phyloP scores from a whole-genome alignment of 2,113 vertebrate species.

The Silurus meridionalis region DNA sequence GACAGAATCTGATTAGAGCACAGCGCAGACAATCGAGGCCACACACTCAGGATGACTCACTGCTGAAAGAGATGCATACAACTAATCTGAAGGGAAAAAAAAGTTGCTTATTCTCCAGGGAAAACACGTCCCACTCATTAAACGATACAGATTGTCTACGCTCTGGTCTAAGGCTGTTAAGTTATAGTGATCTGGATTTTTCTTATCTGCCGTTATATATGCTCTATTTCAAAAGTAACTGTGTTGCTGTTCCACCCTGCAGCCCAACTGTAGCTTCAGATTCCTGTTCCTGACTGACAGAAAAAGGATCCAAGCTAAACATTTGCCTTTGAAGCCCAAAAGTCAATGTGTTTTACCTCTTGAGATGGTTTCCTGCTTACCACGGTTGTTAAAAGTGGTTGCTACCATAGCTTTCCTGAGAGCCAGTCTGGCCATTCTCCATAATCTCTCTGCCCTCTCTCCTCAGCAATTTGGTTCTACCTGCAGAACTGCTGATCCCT shows the following conservation, averaged over 20 bases:
- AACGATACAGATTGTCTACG: conserved; percentile 8
- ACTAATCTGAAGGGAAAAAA: neutral
- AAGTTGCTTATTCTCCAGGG: conserved; percentile 12
- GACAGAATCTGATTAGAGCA: conserved; percentile 28
- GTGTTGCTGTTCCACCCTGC: neutral
- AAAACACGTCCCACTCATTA: conserved; percentile 21
- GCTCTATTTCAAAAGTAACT: neutral
- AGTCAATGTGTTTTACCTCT: neutral
- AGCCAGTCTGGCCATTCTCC: neutral
- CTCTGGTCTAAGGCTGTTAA: neutral
- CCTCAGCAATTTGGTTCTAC: neutral
- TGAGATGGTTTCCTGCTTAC: neutral
- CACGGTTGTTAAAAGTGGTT: neutral
- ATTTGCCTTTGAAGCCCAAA: neutral
- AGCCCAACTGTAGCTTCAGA: neutral
- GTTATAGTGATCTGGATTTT: neutral
- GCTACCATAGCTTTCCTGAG: neutral
- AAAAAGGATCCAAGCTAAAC: neutral
- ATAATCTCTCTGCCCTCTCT: neutral
- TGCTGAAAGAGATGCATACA: conserved; percentile 15
- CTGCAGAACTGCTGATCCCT: neutral
- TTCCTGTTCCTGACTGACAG: neutral
- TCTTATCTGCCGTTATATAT: neutral
- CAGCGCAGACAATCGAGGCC: conserved; percentile 8
- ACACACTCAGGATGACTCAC: conserved; percentile 4